Evolutionary conservation across 2,888 invertebrate genomes (phyloP).

Genomic region (Steinernema hermaphroditum): DNA sequence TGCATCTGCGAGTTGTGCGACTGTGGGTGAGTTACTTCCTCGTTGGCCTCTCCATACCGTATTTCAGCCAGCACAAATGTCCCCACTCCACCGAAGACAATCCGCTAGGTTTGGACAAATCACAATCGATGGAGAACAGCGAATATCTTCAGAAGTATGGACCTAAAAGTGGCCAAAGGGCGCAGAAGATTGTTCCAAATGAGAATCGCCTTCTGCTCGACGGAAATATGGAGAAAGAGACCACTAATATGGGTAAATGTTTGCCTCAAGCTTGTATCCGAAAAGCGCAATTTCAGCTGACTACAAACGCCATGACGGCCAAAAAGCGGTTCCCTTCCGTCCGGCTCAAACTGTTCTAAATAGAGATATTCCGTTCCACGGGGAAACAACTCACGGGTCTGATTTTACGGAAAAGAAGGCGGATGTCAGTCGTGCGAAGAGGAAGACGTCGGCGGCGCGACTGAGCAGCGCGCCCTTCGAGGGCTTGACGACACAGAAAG

Average conservation of each 20-base stretch:
- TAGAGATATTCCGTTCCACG: background rate
- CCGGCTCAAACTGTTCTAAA: background rate
- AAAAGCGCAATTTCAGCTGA: slow-evolving; percentile 14
- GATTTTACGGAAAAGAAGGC: slow-evolving; percentile 6
- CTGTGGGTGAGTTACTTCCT: slow-evolving; percentile 2
- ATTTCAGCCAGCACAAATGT: slow-evolving; percentile 1
- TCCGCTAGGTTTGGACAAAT: slow-evolving; percentile 13
- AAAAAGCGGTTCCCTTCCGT: background rate
- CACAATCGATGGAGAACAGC: background rate
- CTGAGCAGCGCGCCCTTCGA: background rate
- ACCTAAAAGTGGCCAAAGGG: background rate
- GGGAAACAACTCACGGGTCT: background rate
- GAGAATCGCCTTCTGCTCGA: background rate
- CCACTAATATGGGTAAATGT: background rate
- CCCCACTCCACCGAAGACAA: slow-evolving; percentile 3
- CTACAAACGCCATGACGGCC: background rate
- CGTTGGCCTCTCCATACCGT: background rate
- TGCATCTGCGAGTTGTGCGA: slow-evolving; percentile 15
- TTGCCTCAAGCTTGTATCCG: too few relatives aligned
- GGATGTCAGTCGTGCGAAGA: background rate
- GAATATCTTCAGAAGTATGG: slow-evolving; percentile 15
- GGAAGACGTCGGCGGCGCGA: background rate
- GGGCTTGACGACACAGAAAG: background rate
- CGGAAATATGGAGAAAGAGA: slow-evolving; percentile 4
- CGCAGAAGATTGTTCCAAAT: background rate